Evolutionary conservation across 2,113 vertebrate species (phyloP).

Genomic region (Dryoscopus gambensis): DNA sequence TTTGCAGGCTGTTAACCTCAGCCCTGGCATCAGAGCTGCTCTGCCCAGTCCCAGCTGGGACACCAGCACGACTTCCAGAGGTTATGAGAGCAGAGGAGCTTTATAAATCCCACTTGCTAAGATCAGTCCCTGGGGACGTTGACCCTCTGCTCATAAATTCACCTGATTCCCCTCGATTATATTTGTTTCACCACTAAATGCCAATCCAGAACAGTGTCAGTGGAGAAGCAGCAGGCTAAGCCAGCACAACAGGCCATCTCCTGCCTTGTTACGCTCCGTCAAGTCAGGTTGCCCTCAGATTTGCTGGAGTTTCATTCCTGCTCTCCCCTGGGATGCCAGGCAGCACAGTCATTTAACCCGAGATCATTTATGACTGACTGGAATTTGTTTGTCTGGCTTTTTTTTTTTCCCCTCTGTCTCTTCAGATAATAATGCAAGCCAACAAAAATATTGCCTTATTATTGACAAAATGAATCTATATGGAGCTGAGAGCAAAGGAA

Average conservation of each 20-base stretch:
- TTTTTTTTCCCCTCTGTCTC: accelerated
- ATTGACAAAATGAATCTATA: background rate
- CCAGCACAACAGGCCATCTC: background rate
- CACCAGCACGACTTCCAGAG: background rate
- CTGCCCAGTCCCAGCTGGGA: background rate
- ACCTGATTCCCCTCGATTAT: background rate
- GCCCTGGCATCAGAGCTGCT: background rate
- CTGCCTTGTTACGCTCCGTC: background rate
- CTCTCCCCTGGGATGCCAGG: background rate
- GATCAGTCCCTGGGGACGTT: background rate
- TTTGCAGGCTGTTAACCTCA: background rate
- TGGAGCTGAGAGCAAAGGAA: background rate
- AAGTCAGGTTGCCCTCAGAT: background rate
- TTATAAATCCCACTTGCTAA: background rate
- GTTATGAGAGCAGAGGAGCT: background rate
- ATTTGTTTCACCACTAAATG: background rate
- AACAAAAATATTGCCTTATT: background rate
- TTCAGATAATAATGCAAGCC: background rate
- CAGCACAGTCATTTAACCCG: background rate
- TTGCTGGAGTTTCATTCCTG: background rate
- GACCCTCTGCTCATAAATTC: background rate
- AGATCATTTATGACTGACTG: background rate
- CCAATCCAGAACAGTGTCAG: background rate
- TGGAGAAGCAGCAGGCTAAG: background rate
- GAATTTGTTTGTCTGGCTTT: background rate